A percentile compares a stretch with the other conserved stretches of the same genome.
Conservation (phyloP, 2,888 invertebrate species). For the Apamea monoglypha region DNA sequence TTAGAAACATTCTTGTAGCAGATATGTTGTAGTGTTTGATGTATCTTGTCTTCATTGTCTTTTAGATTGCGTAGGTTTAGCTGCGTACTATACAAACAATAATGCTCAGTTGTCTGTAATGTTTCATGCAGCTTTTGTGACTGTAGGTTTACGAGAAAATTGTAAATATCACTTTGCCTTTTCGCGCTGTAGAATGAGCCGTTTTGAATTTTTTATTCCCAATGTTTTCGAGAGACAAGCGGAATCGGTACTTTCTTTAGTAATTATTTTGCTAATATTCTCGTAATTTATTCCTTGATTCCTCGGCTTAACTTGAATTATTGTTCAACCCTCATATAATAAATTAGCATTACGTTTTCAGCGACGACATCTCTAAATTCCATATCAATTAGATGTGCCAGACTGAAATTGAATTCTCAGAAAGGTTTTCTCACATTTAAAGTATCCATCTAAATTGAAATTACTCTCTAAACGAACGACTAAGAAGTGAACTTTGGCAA, state of each 20-base stretch:
- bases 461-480: conserved; percentile 53
- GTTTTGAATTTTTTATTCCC: conserved; percentile 1
- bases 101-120: background rate
- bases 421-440: conserved; percentile 44
- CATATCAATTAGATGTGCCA: conserved; percentile 38
- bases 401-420: conserved; percentile 47
- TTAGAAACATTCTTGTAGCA: background rate
- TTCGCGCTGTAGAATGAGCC: background rate
- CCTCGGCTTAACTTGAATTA: conserved; percentile 28
- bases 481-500: conserved; percentile 48
- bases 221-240: conserved; percentile 2
- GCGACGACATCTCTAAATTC: conserved; percentile 18
- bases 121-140: background rate
- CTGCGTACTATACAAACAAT: background rate
- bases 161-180: background rate
- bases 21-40: background rate
- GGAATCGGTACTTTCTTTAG: conserved; percentile 5
- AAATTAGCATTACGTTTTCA: conserved; percentile 43
- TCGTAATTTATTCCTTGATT: conserved; percentile 29
- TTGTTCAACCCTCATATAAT: conserved; percentile 10
- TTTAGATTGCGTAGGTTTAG: background rate
- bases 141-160: background rate
- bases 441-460: conserved; percentile 53
- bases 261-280: conserved; percentile 36
- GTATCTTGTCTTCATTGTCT: background rate